Evolutionary conservation across 2,888 invertebrate genomes (phyloP), one percentile per base, ranked within the genome.

Genomic region (Hirtodrosophila trivittata): DNA sequence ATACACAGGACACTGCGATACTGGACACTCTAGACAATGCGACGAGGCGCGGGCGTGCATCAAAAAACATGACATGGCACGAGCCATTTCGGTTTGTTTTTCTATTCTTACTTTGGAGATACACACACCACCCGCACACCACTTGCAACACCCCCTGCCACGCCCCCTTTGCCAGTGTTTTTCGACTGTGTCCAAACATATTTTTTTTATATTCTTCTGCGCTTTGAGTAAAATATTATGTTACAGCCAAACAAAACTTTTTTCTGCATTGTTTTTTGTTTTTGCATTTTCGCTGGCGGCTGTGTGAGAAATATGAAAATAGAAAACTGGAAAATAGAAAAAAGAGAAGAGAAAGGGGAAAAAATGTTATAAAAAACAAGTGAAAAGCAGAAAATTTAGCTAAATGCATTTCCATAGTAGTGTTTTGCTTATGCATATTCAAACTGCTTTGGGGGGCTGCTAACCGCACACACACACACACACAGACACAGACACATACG

Each of bases 151-250:
- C 12, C n/a, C 2, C 7, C 6, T 12, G 6, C 35, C 6, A 35
- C 13, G 13, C 13, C 35, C 6, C 1, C 35, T 35, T 41, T n/a
- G 33, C 32, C 13, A 16, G 10, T 33, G 35, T 50, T 58, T 49
- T 49, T 32, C 45, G 43, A 43, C 42, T 41, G 49, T 43, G 63
- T 69, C 66, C 67, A 70, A 80, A 77, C 77, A 80, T 70, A 76
- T 80, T 80, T 71, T 77, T 38, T 37, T 35, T 43, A 59, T 58
- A 54, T 69, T 66, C 69, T 69, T 66, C 60, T 58, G 66, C 71
- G 77, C 82, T 66, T 75, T 77, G 80, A 81, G 80, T 81, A 81
- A 81, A 81, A 81, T 81, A 83, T 81, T 83, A 75, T 81, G 80
- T 81, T 81, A 80, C 80, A 62, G 33, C 42, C 30, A 62, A 67